These are phyloP conservation scores for Drosophila ananassae DNA, from an alignment of 1,140 invertebrate genomes.

Conservation along the genomic window DNA sequence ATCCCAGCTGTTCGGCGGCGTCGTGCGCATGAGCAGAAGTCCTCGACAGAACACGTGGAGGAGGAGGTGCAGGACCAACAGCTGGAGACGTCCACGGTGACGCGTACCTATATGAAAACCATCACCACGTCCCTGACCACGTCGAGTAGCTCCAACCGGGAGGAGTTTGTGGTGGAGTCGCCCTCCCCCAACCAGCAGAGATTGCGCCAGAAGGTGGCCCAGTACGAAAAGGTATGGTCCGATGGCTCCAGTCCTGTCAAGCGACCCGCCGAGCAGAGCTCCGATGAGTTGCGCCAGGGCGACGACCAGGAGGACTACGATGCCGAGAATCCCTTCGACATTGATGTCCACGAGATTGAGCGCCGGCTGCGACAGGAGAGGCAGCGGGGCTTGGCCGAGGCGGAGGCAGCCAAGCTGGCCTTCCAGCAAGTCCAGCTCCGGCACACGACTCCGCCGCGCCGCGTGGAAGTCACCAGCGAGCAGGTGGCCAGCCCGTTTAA, in stretches of 20 bases:
- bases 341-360: conserved; percentile 87
- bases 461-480: conserved; percentile 68
- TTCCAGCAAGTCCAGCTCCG: conserved; percentile 86
- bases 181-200: conserved; percentile 85
- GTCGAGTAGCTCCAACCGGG: conserved; percentile 47
- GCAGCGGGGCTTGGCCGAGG: conserved; percentile 84
- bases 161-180: conserved; percentile 43
- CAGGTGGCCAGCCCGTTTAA: conserved; percentile 71
- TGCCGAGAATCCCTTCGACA: conserved; percentile 75
- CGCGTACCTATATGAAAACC: conserved; percentile 75
- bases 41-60: conserved; percentile 34
- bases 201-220: conserved; percentile 89
- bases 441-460: conserved; percentile 84
- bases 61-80: conserved; percentile 46
- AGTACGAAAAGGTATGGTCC: conserved; percentile 91
- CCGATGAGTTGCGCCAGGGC: conserved; percentile 55
- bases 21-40: conserved; percentile 67
- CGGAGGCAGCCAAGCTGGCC: conserved; percentile 85
- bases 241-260: conserved; percentile 70
- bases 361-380: conserved; percentile 86
- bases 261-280: conserved; percentile 55
- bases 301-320: conserved; percentile 71
- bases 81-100: conserved; percentile 78
- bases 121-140: conserved; percentile 72
- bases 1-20: conserved; percentile 77